Percentiles rank a stretch among this genome's conserved stretches.
phyloP scores from a whole-genome alignment of 2,888 invertebrate genomes.

The Sialis fuliginosa region DNA sequence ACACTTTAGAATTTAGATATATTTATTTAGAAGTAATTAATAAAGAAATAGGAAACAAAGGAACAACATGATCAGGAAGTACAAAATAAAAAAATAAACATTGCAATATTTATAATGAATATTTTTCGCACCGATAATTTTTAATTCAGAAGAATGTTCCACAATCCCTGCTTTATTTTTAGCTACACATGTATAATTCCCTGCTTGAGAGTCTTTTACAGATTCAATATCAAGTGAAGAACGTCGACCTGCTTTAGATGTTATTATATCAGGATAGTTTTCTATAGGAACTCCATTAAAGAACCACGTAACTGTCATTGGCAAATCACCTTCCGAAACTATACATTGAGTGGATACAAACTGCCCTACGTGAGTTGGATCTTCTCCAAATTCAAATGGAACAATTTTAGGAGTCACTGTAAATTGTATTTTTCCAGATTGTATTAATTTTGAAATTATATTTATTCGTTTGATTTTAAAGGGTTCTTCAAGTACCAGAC shows the following conservation, averaged over 20 bases:
- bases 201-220: conserved; percentile 19
- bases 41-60: too few species aligned
- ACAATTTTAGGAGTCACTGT: conserved; percentile 46
- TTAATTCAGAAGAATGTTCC: conserved; percentile 30
- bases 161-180: conserved; percentile 36
- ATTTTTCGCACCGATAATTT: conserved; percentile 33
- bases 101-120: too few species aligned
- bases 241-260: conserved; percentile 21
- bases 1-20: too few species aligned
- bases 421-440: too few species aligned
- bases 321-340: conserved; percentile 45
- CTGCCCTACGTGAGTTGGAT: conserved; percentile 37
- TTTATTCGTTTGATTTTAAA: too few species aligned
- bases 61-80: too few species aligned
- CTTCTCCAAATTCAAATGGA: conserved; percentile 45
- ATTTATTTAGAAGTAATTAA: too few species aligned
- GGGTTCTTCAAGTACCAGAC: too few species aligned
- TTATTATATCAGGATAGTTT: conserved; percentile 17
- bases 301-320: conserved; percentile 40
- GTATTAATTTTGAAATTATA: too few species aligned
- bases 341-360: conserved; percentile 44
- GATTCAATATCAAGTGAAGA: conserved; percentile 29
- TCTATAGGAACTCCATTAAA: conserved; percentile 29
- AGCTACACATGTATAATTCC: conserved; percentile 38
- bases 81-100: too few species aligned